phyloP scores from a whole-genome alignment of 2,797 vertebrate genomes.

The Crenichthys baileyi region DNA sequence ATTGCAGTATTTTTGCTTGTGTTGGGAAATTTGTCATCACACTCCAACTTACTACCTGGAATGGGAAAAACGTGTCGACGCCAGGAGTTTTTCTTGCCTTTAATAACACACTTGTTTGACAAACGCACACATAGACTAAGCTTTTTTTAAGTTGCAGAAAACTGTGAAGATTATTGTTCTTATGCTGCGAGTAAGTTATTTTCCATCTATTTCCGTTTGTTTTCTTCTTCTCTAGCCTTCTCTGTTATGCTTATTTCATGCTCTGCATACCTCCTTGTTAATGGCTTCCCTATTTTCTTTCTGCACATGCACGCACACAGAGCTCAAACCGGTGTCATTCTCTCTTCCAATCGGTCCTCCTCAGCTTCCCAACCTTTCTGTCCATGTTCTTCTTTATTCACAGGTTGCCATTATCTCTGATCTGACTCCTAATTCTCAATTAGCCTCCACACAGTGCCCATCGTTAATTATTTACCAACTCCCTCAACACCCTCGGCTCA shows the following conservation, averaged over 20 bases:
- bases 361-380: constrained; percentile 21
- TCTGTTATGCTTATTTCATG: constrained; percentile 70
- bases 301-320: constrained; percentile 13
- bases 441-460: constrained; percentile 53
- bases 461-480: constrained; percentile 72
- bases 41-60: constrained; percentile 80
- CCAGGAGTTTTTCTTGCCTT: constrained; percentile 75
- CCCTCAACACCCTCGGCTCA: constrained; percentile 53
- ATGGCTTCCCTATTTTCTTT: constrained; percentile 56
- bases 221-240: constrained; percentile 23
- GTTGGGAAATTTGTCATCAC: constrained; percentile 82
- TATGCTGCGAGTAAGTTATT: constrained; percentile 12
- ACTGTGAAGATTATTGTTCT: constrained; percentile 59
- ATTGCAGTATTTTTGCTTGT: constrained; percentile 81
- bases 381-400: constrained; percentile 29
- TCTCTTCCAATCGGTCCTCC: constrained; percentile 24
- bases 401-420: constrained; percentile 67
- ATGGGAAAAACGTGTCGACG: constrained; percentile 77
- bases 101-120: constrained; percentile 71
- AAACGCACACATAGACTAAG: constrained; percentile 31
- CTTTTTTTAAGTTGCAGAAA: constrained; percentile 42
- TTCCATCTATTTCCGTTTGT: constrained; percentile 22
- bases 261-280: constrained; percentile 68
- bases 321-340: constrained; percentile 32
- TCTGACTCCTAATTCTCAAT: constrained; percentile 75